These are phyloP conservation scores for Drosophila kohkoa DNA, from an alignment of 1,140 invertebrate species.

Conservation along the genomic window DNA sequence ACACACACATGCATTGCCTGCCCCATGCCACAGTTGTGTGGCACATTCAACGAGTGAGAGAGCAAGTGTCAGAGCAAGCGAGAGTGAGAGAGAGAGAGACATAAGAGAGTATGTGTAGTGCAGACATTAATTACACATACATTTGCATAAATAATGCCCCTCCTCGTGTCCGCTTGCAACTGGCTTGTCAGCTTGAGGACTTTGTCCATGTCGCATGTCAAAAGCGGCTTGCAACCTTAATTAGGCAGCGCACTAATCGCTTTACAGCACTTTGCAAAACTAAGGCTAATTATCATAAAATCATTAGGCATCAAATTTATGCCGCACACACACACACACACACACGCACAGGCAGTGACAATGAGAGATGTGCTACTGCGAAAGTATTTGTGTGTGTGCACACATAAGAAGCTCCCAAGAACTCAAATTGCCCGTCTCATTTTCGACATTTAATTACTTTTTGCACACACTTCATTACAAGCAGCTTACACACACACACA, in stretches of 20 bases:
- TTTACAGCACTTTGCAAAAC: conserved; percentile 68
- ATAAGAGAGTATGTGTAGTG: conserved; percentile 3
- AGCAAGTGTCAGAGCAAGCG: not conserved
- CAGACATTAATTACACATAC: conserved; percentile 42
- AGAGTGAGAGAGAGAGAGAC: not conserved
- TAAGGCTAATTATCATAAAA: conserved; percentile 80
- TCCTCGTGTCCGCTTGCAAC: not conserved
- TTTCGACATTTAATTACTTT: conserved; percentile 79
- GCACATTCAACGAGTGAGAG: not conserved
- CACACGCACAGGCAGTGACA: conserved; percentile 12
- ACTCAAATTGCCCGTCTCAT: conserved; percentile 72
- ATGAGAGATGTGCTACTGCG: conserved; percentile 8
- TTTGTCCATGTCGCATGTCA: conserved; percentile 56
- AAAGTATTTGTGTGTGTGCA: not conserved
- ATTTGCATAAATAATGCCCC: conserved; percentile 41
- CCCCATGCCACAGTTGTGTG: not conserved
- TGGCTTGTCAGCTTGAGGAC: conserved; percentile 29
- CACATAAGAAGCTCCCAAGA: conserved; percentile 23
- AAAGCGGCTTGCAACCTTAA: conserved; percentile 70
- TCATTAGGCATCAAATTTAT: conserved; percentile 80
- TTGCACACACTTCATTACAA: conserved; percentile 74
- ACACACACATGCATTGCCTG: not conserved
- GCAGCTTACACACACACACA: conserved; percentile 56
- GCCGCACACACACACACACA: conserved; percentile 48
- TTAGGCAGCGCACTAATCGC: conserved; percentile 76